A percentile compares a stretch with the other conserved stretches of the same genome.
Evolutionary conservation across 2,888 invertebrate genomes (phyloP).

Genomic region (Temnothorax unifasciatus): DNA sequence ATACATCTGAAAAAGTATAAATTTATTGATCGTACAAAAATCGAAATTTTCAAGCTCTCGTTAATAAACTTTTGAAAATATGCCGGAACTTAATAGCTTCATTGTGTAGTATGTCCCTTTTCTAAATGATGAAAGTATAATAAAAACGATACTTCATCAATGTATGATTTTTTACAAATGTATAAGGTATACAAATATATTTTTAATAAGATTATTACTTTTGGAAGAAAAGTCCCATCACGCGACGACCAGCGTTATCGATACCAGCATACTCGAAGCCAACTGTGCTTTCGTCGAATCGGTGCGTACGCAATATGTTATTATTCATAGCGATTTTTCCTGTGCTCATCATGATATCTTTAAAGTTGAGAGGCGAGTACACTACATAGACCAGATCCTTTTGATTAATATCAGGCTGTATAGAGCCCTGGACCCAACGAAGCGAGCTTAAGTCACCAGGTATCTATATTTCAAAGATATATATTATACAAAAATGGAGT

Average conservation of each 20-base stretch:
- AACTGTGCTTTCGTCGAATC: slow-evolving; percentile 89
- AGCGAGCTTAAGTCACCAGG: slow-evolving; percentile 95
- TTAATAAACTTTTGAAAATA: slow-evolving; percentile 3
- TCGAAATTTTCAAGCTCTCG: neutral
- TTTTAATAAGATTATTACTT: slow-evolving; percentile 50
- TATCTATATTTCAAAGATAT: slow-evolving; percentile 81
- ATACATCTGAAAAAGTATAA: slow-evolving; percentile 48
- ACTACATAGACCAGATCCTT: slow-evolving; percentile 88
- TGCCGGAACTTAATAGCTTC: neutral
- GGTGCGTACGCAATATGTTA: slow-evolving; percentile 89
- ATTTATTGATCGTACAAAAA: neutral
- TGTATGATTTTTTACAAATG: neutral
- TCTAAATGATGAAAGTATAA: neutral
- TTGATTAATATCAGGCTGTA: slow-evolving; percentile 74
- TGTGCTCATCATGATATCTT: slow-evolving; percentile 97
- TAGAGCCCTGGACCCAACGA: slow-evolving; percentile 92
- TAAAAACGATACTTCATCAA: neutral
- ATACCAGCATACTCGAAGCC: slow-evolving; percentile 91
- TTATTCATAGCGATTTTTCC: slow-evolving; percentile 95
- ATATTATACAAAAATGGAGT: neutral
- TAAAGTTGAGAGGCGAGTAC: slow-evolving; percentile 95
- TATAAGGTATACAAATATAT: neutral
- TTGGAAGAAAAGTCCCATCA: slow-evolving; percentile 86
- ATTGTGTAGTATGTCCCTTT: neutral
- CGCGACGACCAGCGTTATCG: slow-evolving; percentile 84